Evolutionary conservation across 2,797 vertebrate species (phyloP), one percentile per base, ranked within the genome.

Genomic region (Enteromius anoplus): DNA sequence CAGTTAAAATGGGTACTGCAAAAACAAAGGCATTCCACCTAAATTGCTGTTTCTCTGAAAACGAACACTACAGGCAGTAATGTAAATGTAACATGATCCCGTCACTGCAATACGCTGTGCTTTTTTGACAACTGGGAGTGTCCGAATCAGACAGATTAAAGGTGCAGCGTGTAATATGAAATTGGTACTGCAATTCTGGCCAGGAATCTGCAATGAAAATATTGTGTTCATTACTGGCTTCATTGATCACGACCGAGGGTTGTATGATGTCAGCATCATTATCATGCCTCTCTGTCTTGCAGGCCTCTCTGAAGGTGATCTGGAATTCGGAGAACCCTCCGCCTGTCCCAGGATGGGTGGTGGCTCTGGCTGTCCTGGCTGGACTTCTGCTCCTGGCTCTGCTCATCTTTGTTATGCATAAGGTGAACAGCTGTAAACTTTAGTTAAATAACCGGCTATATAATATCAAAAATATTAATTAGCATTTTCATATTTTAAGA

Each of bases 331-430:
- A 96, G 0, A 26, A 86, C 1, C 88, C 92, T 45, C 94, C 93
- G 88, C 91, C 96, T 0, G 96, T 99, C 0, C 98, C 97, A 0
- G 94, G 94, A 17, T 99, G 98, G 98, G 96, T 99, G 65, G 97
- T 99, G 86, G 96, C 97, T 85, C 89, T 98, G 90, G 98, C 98
- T 0, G 96, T 99, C 3, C 91, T 99, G 17, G 96, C 98, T 0
- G 98, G 98, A 3, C 92, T 99, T 51, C 88, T 99, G 87, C 94
- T 99, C 69, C 91, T 99, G 90, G 96, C 95, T 15, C 92, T 98
- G 88, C 93, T 99, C 42, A 97, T 99, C 45, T 97, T 99, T 87
- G 94, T 99, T 86, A 99, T 99, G 98, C 96, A 99, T 92, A 97
- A 97, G 94, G 97, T 98, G 86, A 91, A 85, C 5, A 29, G 26